These are phyloP conservation scores for Drosophila mojavensis DNA, from an alignment of 1,140 invertebrate species.

Conservation along the genomic window DNA sequence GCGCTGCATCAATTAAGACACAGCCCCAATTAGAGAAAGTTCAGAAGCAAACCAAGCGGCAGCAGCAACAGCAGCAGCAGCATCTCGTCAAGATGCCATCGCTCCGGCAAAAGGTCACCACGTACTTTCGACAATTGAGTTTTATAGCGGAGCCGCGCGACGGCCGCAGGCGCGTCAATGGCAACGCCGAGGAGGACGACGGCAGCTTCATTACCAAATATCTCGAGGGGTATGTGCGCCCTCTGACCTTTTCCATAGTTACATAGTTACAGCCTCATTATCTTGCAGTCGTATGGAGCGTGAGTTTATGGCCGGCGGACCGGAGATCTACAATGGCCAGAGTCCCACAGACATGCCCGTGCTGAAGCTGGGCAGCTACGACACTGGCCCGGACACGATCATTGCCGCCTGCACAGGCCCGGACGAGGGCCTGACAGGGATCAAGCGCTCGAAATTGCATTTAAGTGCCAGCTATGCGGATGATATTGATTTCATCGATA, in stretches of 20 bases:
- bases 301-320: conserved; percentile 82
- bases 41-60: conserved; percentile 17
- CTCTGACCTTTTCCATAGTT: background rate
- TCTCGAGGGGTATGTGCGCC: conserved; percentile 87
- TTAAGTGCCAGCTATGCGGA: conserved; percentile 87
- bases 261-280: background rate
- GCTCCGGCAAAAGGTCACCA: conserved; percentile 89
- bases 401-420: conserved; percentile 90
- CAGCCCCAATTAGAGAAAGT: conserved; percentile 27
- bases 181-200: conserved; percentile 85
- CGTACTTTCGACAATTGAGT: conserved; percentile 90
- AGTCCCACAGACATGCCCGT: conserved; percentile 88
- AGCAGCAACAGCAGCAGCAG: background rate
- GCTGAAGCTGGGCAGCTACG: conserved; percentile 85
- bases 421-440: conserved; percentile 90
- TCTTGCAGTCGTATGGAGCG: conserved; percentile 70
- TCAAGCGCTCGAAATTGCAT: conserved; percentile 88
- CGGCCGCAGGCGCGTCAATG: conserved; percentile 66
- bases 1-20: conserved; percentile 49
- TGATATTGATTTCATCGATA: conserved; percentile 91
- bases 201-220: conserved; percentile 90
- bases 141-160: conserved; percentile 87
- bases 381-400: conserved; percentile 85
- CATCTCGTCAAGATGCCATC: conserved; percentile 87
- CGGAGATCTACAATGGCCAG: conserved; percentile 87